Percentiles rank a stretch among this genome's conserved stretches.
Conservation (phyloP, 2,113 vertebrate species). For the Melanerpes formicivorus region DNA sequence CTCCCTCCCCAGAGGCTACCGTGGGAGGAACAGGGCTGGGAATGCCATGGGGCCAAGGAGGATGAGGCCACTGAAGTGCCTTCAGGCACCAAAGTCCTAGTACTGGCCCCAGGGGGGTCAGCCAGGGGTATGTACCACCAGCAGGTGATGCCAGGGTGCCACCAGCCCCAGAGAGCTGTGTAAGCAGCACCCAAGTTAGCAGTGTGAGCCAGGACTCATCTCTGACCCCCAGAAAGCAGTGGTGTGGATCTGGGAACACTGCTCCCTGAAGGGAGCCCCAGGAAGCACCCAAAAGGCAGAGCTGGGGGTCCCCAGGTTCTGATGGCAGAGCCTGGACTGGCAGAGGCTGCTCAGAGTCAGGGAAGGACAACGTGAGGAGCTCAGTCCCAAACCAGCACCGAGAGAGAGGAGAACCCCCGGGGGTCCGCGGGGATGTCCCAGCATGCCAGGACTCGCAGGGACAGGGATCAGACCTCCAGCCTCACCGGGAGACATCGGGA, state of each 20-base stretch:
- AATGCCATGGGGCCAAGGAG: fast-evolving
- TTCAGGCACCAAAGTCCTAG: not conserved
- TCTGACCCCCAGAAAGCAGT: not conserved
- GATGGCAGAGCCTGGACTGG: not conserved
- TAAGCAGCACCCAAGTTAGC: not conserved
- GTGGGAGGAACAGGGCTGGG: not conserved
- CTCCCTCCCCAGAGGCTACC: fast-evolving
- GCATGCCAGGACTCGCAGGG: not conserved
- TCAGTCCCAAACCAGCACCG: not conserved
- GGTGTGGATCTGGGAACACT: not conserved
- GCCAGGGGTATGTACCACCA: not conserved
- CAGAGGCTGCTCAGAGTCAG: not conserved
- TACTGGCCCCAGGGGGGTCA: not conserved
- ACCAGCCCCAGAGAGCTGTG: not conserved
- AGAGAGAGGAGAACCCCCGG: not conserved
- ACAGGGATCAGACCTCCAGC: not conserved
- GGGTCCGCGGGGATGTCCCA: not conserved
- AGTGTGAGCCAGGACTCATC: not conserved
- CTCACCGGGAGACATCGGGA: fast-evolving
- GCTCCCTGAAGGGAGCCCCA: not conserved
- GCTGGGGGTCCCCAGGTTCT: not conserved
- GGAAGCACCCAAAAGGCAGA: not conserved
- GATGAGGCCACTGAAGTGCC: not conserved
- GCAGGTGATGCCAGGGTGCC: not conserved
- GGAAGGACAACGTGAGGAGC: not conserved